Conservation (phyloP, 1,140 invertebrate genomes). For the Drosophila lacertosa region DNA sequence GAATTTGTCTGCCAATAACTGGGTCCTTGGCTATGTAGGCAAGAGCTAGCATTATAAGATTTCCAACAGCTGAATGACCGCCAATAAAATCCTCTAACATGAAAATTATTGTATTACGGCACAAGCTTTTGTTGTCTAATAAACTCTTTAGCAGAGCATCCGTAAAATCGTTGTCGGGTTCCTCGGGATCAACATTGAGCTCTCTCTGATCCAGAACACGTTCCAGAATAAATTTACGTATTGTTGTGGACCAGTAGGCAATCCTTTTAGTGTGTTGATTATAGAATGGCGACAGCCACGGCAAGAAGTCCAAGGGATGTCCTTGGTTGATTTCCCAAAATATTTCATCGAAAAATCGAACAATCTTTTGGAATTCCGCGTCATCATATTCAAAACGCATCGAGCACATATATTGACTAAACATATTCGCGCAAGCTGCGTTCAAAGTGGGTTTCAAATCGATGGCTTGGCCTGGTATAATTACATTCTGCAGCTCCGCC, state of each 20-base stretch:
- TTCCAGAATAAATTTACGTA: constrained; percentile 90
- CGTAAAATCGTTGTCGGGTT: constrained; percentile 88
- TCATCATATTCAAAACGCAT: constrained; percentile 89
- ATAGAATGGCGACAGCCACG: constrained; percentile 91
- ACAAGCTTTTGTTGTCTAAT: constrained; percentile 86
- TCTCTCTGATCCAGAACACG: constrained; percentile 88
- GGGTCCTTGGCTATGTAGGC: constrained; percentile 88
- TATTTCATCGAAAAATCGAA: constrained; percentile 91
- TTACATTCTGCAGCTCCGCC: constrained; percentile 84
- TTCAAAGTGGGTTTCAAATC: constrained; percentile 88
- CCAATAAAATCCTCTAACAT: constrained; percentile 94
- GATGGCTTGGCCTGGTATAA: constrained; percentile 80
- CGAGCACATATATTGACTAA: constrained; percentile 93
- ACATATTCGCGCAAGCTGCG: constrained; percentile 92
- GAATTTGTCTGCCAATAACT: constrained; percentile 87
- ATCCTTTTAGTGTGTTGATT: constrained; percentile 88
- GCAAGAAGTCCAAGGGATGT: constrained; percentile 94
- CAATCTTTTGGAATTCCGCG: constrained; percentile 87
- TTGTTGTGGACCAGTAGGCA: constrained; percentile 87
- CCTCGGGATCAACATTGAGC: constrained; percentile 85
- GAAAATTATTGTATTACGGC: constrained; percentile 89
- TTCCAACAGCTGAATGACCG: constrained; percentile 93
- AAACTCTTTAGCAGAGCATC: constrained; percentile 89
- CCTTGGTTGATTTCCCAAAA: constrained; percentile 96
- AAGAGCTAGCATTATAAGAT: constrained; percentile 91